A percentile compares a stretch with the other conserved stretches of the same genome.
Conservation (phyloP, 2,797 vertebrate species). For the Margarornis squamiger region DNA sequence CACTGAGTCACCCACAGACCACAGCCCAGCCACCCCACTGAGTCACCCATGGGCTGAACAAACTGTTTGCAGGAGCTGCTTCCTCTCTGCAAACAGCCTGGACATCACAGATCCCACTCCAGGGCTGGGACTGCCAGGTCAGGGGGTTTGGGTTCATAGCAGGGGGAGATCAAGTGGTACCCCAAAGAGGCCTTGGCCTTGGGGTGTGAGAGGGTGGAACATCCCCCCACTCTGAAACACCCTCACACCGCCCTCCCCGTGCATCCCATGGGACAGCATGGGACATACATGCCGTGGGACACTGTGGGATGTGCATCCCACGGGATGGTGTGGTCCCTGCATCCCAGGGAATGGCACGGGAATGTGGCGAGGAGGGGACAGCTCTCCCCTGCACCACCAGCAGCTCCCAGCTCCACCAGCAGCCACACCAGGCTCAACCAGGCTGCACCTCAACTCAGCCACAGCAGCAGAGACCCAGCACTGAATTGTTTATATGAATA, state of each 20-base stretch:
- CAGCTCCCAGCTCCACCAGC: neutral
- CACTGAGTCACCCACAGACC: neutral
- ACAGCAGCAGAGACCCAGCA: neutral
- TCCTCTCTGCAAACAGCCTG: neutral
- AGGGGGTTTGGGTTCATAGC: fast-evolving
- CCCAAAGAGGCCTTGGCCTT: neutral
- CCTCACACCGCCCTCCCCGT: fast-evolving
- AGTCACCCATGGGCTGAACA: neutral
- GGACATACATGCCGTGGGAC: neutral
- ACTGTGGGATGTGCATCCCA: neutral
- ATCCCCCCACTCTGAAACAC: neutral
- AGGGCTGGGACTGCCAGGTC: fast-evolving
- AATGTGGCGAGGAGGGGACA: neutral
- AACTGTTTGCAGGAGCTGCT: neutral
- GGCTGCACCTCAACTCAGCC: neutral
- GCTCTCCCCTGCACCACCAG: neutral
- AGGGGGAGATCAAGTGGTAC: fast-evolving
- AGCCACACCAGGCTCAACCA: neutral
- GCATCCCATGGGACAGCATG: neutral
- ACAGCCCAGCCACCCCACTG: neutral
- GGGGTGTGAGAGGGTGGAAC: neutral
- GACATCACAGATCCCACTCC: neutral
- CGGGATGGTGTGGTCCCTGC: neutral
- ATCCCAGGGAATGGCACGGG: neutral
- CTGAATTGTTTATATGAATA: fast-evolving